These are phyloP conservation scores for Ameiurus melas DNA, from an alignment of 2,113 vertebrate species.

Conservation along the genomic window DNA sequence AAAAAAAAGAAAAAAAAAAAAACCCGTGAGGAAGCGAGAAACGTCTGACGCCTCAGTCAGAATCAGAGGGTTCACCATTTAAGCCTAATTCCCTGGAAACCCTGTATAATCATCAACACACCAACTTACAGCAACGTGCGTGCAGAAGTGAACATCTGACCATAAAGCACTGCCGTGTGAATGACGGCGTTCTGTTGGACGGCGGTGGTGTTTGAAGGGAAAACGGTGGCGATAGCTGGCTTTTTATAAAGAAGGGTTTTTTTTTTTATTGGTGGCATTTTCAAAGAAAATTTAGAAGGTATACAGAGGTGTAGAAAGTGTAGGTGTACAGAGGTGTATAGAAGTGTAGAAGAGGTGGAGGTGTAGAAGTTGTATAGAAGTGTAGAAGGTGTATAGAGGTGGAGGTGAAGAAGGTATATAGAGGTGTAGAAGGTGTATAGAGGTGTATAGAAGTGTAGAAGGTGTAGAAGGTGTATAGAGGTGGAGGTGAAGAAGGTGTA, in stretches of 20 bases:
- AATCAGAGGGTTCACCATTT: neutral
- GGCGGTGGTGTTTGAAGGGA: neutral
- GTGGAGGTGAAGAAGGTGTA: no score
- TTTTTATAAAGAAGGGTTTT: neutral
- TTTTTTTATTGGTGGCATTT: neutral
- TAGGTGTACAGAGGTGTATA: no score
- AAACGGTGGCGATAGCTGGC: neutral
- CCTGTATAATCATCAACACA: neutral
- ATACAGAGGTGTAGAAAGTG: no score
- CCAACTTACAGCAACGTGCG: neutral
- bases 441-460: no score
- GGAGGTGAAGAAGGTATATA: no score
- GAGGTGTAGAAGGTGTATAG: no score
- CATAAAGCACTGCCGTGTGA: neutral
- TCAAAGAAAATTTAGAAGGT: no score
- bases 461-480: no score
- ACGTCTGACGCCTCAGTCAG: neutral
- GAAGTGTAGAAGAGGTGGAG: no score
- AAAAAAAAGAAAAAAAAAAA: neutral
- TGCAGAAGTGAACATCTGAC: neutral
- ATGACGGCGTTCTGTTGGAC: neutral
- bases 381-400: no score
- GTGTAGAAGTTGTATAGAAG: no score
- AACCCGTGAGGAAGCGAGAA: neutral
- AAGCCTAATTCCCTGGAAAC: neutral